Conservation (phyloP, 2,113 vertebrate species). For the Heterotilapia buettikoferi region DNA sequence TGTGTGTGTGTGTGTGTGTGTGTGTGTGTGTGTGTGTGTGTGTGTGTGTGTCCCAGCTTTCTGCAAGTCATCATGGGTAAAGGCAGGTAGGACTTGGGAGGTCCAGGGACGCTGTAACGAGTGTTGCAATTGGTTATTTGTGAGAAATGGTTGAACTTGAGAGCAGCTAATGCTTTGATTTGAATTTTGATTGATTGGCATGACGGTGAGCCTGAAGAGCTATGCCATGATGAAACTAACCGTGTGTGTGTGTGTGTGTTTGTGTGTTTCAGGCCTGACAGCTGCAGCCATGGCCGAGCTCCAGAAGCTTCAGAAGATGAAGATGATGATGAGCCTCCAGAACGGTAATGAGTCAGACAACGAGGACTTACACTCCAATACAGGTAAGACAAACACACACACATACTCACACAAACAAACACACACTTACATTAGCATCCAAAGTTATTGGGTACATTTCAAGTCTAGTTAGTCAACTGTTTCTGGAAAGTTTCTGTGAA, state of each 20-base stretch:
- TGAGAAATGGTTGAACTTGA: neutral
- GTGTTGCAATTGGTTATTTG: neutral
- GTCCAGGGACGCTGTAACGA: neutral
- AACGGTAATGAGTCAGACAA: conserved; percentile 68
- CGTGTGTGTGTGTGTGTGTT: conserved; percentile 11
- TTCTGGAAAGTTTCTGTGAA: neutral
- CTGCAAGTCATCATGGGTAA: conserved; percentile 49
- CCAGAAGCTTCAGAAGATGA: conserved; percentile 70
- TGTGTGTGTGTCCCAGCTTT: neutral
- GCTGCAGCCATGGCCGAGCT: conserved; percentile 67
- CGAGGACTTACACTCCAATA: conserved; percentile 65
- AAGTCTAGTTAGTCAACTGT: neutral
- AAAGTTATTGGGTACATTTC: neutral
- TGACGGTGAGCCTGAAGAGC: neutral
- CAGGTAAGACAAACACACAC: conserved; percentile 29
- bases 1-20: neutral
- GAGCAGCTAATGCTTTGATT: neutral
- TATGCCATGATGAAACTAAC: neutral
- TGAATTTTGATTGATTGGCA: neutral
- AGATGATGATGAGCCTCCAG: conserved; percentile 71
- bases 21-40: neutral
- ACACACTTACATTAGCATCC: neutral
- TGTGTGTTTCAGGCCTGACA: conserved; percentile 50
- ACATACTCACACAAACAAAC: neutral
- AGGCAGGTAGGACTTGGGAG: neutral